Evolutionary conservation across 2,113 vertebrate species (phyloP), one percentile per base, ranked within the genome.

Genomic region (Gymnocephalus cernua): DNA sequence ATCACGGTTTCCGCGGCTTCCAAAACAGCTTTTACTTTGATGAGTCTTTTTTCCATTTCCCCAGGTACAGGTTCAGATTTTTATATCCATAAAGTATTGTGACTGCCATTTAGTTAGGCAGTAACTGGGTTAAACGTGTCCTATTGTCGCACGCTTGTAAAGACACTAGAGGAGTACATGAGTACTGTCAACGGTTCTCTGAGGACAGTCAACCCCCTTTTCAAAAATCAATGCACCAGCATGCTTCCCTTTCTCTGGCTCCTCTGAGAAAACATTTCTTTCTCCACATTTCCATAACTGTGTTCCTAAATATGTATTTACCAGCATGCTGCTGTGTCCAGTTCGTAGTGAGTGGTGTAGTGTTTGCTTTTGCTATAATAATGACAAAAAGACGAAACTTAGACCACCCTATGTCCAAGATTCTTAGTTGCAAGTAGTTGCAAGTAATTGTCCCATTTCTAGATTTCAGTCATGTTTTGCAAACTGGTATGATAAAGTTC

Each of bases 31-130:
- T 99, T 86, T 99, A 98, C 70, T 99, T 99, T 0, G 97, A 99
- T 0, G 97, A 99, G 66, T 97, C 97, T 0, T 99, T 99, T 77
- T 99, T 99, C 86, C 96, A 98, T 41, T 99, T 99, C 80, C 96
- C 96, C 4, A 97, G 93, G 1, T 97, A 87, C 10, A n/a, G 50
- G 10, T 29, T 35, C 2, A 48, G 1, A 14, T 72, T 41, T n/a
- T 2, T 18, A 9, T n/a, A 2, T 61, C 25, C n/a, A 25, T 45
- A 2, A 16, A 10, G 6, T 6, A n/a, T 11, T 35, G 57, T 29
- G 44, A 0, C 21, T 47, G 25, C 27, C 41, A 41, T 47, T 45
- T 45, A 25, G 13, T 45, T 16, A 19, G 41, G 41, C 15, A n/a
- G 38, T 35, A 29, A 23, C 10, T 12, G 0, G n/a, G 9, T 62